A percentile compares a stretch with the other conserved stretches of the same genome.
phyloP scores from a whole-genome alignment of 2,888 invertebrate species.

The Itoplectis maculator region DNA sequence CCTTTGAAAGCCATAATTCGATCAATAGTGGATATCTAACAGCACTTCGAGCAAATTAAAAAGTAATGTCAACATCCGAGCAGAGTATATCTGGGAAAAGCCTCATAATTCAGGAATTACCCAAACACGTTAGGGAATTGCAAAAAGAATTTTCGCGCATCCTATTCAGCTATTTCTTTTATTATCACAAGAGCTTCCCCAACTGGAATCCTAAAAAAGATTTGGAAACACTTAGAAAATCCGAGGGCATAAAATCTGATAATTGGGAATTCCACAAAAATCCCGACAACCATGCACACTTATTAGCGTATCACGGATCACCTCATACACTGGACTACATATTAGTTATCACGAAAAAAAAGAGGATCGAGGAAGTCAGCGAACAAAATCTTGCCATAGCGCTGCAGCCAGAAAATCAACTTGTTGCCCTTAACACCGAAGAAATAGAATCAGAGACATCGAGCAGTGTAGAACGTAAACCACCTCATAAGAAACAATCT shows the following conservation, averaged over 20 bases:
- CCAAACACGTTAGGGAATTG: constrained; percentile 42
- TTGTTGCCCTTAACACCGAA: constrained; percentile 11
- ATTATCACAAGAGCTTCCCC: no score
- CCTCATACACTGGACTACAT: constrained; percentile 47
- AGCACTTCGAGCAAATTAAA: no score
- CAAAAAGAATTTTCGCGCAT: constrained; percentile 29
- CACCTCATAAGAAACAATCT: constrained; percentile 42
- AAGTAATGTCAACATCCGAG: no score
- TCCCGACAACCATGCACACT: constrained; percentile 34
- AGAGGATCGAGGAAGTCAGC: constrained; percentile 27
- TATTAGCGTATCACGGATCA: constrained; percentile 43
- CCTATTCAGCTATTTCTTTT: constrained; percentile 42
- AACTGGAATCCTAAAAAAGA: constrained; percentile 39
- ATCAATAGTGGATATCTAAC: no score
- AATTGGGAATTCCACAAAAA: constrained; percentile 47
- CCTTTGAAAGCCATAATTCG: no score
- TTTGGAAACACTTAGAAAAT: constrained; percentile 24
- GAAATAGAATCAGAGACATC: constrained; percentile 42
- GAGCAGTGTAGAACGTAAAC: no score
- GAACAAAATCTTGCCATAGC: constrained; percentile 51
- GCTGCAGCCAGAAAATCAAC: constrained; percentile 33
- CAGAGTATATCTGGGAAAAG: no score
- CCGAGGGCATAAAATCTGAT: constrained; percentile 26
- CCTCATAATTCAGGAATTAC: no score
- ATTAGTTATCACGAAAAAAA: constrained; percentile 45